Conservation (phyloP, 2,113 vertebrate species). For the Urocitellus parryii region DNA sequence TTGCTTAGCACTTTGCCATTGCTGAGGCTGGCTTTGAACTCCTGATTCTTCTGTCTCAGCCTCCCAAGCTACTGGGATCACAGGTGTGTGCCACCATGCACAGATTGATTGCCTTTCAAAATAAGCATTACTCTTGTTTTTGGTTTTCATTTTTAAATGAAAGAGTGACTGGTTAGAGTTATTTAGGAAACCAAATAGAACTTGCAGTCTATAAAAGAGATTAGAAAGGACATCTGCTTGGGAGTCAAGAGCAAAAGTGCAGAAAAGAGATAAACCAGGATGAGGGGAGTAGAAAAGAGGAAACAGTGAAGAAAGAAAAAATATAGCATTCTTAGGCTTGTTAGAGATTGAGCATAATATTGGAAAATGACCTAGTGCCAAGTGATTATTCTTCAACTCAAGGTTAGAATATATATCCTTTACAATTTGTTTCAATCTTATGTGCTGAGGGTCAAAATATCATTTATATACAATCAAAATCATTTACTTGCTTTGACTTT, state of each 20-base stretch:
- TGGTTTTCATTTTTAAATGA: not conserved
- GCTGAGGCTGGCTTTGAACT: too few relatives aligned
- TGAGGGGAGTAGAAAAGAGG: not conserved
- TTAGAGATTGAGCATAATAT: not conserved
- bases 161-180: not conserved
- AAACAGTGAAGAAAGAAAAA: not conserved
- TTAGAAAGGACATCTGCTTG: not conserved
- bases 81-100: too few relatives aligned
- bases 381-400: not conserved
- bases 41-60: too few relatives aligned
- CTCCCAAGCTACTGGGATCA: too few relatives aligned
- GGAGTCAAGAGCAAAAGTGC: not conserved
- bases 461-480: not conserved
- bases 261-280: not conserved
- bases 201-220: not conserved
- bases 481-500: not conserved
- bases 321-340: not conserved
- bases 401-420: not conserved
- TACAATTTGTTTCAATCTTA: not conserved
- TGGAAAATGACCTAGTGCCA: not conserved
- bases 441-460: not conserved
- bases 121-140: not conserved
- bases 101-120: not conserved
- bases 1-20: too few relatives aligned
- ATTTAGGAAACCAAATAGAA: not conserved